Percentiles rank a stretch among this genome's conserved stretches.
Evolutionary conservation across 2,113 vertebrate species (phyloP).

Genomic region (Gobio gobio): DNA sequence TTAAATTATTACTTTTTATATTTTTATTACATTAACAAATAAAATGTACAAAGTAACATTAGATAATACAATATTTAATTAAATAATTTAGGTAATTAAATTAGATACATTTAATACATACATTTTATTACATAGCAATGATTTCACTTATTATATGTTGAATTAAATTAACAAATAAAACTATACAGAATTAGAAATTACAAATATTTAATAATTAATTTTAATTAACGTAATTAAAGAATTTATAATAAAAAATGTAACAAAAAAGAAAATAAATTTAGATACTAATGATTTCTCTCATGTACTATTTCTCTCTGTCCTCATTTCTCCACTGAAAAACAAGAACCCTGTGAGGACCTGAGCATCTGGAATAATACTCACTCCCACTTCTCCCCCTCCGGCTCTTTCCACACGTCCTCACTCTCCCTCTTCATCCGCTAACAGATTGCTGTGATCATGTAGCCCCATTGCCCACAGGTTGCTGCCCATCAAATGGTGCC

Average conservation of each 20-base stretch:
- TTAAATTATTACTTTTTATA: no score
- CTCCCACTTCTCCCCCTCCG: constrained; percentile 23
- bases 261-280: no score
- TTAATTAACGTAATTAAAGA: no score
- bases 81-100: no score
- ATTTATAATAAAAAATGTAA: no score
- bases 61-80: background rate
- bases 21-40: no score
- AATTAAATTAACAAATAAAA: no score
- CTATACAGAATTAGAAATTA: no score
- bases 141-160: background rate
- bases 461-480: constrained; percentile 45
- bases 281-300: constrained; percentile 14
- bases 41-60: no score
- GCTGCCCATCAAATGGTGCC: constrained; percentile 64
- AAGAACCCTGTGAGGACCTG: constrained; percentile 30
- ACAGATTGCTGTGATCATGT: constrained; percentile 53
- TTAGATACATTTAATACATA: background rate
- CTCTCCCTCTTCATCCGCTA: constrained; percentile 57
- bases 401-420: constrained; percentile 29
- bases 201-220: no score
- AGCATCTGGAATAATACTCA: constrained; percentile 42
- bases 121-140: background rate
- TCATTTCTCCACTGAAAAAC: constrained; percentile 10
- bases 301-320: constrained; percentile 5